Percentiles rank a stretch among this genome's conserved stretches.
phyloP scores from a whole-genome alignment of 1,140 invertebrate species.

The Argopecten irradians region DNA sequence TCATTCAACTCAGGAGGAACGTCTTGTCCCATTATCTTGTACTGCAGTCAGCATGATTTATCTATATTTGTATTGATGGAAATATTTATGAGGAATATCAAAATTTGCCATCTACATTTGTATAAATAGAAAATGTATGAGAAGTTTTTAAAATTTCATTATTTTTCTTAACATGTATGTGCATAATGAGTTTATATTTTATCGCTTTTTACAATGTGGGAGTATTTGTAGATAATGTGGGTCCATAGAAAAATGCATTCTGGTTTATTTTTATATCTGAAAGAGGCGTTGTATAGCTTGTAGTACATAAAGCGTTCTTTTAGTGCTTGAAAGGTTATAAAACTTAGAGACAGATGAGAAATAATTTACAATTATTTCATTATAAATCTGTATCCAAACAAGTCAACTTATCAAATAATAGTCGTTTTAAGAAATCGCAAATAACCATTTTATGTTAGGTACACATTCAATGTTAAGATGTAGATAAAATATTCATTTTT shows the following conservation, averaged over 20 bases:
- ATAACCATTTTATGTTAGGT: too few species aligned
- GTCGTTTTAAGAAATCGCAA: too few species aligned
- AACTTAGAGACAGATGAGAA: too few species aligned
- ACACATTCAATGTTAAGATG: too few species aligned
- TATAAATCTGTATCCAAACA: too few species aligned
- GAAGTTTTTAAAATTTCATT: neutral
- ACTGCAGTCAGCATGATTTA: neutral
- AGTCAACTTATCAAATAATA: too few species aligned
- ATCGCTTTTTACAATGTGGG: neutral
- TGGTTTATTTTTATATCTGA: too few species aligned
- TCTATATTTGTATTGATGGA: neutral
- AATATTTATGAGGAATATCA: slow-evolving; percentile 23
- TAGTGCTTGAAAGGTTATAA: too few species aligned
- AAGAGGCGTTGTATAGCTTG: too few species aligned
- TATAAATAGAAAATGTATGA: neutral
- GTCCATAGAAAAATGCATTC: neutral
- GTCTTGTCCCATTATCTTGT: neutral
- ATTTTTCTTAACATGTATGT: neutral
- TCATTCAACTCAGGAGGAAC: neutral
- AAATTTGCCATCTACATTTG: neutral
- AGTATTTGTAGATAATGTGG: neutral
- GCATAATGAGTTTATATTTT: neutral
- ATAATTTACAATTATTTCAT: too few species aligned
- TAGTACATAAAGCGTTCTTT: too few species aligned
- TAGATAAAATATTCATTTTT: too few species aligned